Percentiles rank a stretch among this genome's conserved stretches.
Evolutionary conservation across 2,797 vertebrate species (phyloP).

Genomic region (Falco concolor): DNA sequence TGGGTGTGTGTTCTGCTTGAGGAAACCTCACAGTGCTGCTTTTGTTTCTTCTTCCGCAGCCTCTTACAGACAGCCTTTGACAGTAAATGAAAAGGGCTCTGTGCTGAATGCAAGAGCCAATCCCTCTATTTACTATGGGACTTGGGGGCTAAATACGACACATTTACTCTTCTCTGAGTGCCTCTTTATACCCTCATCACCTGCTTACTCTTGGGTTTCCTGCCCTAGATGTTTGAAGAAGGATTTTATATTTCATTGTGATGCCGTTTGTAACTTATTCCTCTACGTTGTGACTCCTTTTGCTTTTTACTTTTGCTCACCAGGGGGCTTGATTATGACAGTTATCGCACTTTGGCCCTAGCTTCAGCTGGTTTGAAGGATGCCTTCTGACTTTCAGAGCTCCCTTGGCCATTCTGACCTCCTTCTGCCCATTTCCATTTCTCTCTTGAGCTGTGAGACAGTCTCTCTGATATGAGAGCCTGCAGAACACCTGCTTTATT

Average conservation of each 20-base stretch:
- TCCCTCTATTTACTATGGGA: background rate
- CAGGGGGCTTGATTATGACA: background rate
- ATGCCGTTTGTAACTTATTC: background rate
- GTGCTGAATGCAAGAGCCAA: background rate
- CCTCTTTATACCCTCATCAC: conserved; percentile 1
- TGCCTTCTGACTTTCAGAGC: background rate
- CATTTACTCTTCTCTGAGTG: conserved; percentile 17
- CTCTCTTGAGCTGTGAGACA: background rate
- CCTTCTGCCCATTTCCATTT: background rate
- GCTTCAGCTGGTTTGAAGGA: background rate
- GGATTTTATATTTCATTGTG: background rate
- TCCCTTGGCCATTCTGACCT: background rate
- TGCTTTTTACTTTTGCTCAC: background rate
- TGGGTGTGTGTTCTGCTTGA: background rate
- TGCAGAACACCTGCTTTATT: background rate
- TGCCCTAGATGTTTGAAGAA: background rate
- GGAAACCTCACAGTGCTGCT: background rate
- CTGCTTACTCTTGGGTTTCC: conserved; percentile 10
- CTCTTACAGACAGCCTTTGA: conserved; percentile 27
- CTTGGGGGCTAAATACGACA: background rate
- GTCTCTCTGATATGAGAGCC: background rate
- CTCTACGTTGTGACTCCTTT: background rate
- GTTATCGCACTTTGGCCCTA: background rate
- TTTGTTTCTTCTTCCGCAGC: conserved; percentile 13
- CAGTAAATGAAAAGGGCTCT: conserved; percentile 26